phyloP scores from a whole-genome alignment of 2,797 vertebrate species.

The Mus caroli region DNA sequence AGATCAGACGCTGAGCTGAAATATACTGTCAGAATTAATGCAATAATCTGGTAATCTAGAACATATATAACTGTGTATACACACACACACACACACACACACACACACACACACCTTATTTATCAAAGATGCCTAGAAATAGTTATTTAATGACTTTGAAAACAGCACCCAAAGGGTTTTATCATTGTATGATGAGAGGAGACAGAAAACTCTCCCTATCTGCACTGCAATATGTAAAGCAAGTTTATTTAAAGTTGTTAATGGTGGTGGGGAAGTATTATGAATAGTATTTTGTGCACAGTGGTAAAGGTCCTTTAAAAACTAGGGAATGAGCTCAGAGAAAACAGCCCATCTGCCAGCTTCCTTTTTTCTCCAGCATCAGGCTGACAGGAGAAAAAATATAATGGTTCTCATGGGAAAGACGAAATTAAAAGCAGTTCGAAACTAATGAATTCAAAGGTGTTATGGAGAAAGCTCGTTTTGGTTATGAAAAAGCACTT shows the following conservation, averaged over 20 bases:
- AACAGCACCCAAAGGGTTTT: constrained; percentile 43
- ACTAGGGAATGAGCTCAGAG: constrained; percentile 88
- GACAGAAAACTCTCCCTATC: constrained; percentile 75
- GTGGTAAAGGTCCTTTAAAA: constrained; percentile 87
- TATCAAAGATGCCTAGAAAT: constrained; percentile 80
- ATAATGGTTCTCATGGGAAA: constrained; percentile 95
- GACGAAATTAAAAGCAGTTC: constrained; percentile 94
- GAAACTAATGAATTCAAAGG: constrained; percentile 96
- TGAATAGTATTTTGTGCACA: constrained; percentile 83
- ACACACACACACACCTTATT: constrained; percentile 24
- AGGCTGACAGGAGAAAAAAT: constrained; percentile 93
- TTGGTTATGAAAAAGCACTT: constrained; percentile 88
- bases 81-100: not conserved
- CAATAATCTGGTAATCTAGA: constrained; percentile 75
- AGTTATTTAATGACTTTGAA: constrained; percentile 62
- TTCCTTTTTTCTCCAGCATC: constrained; percentile 90
- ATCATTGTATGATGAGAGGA: constrained; percentile 15
- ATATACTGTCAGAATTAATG: constrained; percentile 86
- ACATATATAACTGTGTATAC: not conserved
- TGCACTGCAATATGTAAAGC: constrained; percentile 84
- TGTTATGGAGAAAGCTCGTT: constrained; percentile 88
- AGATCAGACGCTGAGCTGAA: constrained; percentile 84
- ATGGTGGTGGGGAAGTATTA: constrained; percentile 86
- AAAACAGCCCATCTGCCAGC: constrained; percentile 91
- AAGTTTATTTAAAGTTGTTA: constrained; percentile 88